phyloP scores from a whole-genome alignment of 2,888 invertebrate species.

The Drosophila mimetica region DNA sequence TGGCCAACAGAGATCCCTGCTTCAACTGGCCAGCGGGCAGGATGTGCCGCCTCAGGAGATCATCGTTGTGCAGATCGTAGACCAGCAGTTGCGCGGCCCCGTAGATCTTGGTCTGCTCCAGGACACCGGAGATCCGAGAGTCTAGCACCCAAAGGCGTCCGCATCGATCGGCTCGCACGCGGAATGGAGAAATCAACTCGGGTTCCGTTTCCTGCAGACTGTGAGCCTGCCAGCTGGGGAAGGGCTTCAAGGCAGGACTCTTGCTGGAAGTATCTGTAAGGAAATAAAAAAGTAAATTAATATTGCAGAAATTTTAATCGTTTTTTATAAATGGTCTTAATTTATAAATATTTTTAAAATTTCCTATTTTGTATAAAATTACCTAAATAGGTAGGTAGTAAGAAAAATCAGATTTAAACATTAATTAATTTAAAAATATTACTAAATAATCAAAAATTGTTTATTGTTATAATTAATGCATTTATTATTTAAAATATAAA shows the following conservation, averaged over 20 bases:
- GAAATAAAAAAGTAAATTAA: not conserved
- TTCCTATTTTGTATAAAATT: no score
- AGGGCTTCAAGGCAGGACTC: slow-evolving; percentile 90
- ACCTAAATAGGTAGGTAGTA: no score
- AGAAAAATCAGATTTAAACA: no score
- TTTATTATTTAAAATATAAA: no score
- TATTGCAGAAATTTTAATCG: not conserved
- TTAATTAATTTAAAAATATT: no score
- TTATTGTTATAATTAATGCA: no score
- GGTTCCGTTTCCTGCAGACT: slow-evolving; percentile 86
- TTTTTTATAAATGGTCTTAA: not conserved
- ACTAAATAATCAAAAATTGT: no score
- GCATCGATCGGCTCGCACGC: slow-evolving; percentile 90
- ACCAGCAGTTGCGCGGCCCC: slow-evolving; percentile 88
- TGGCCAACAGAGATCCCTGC: slow-evolving; percentile 89
- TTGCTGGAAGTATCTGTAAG: slow-evolving; percentile 87
- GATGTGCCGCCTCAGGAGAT: slow-evolving; percentile 87
- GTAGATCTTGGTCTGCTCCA: slow-evolving; percentile 85
- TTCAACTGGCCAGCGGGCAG: slow-evolving; percentile 88
- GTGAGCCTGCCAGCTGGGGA: slow-evolving; percentile 92
- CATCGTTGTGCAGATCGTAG: slow-evolving; percentile 90
- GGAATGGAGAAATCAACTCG: slow-evolving; percentile 90
- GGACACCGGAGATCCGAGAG: slow-evolving; percentile 88
- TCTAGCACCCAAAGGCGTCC: slow-evolving; percentile 92
- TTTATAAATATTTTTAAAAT: no score